These are phyloP conservation scores for Macrocentrus cingulum DNA, from an alignment of 1,140 invertebrate genomes.

Conservation along the genomic window DNA sequence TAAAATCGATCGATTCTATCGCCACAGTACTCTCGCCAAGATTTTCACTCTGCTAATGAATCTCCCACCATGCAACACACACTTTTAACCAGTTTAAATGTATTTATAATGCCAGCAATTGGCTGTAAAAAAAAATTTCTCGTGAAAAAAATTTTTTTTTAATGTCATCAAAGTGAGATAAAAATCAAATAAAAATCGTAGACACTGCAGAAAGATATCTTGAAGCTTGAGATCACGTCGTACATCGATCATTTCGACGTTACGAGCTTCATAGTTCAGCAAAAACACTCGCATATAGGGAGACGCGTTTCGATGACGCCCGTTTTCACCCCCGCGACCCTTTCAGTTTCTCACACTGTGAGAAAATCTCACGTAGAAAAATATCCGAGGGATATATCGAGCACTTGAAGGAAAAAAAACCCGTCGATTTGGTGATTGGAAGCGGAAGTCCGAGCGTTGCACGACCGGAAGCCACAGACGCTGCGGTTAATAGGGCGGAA, in stretches of 20 bases:
- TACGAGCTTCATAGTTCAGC: constrained; percentile 12
- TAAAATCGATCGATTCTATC: background rate
- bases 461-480: constrained; percentile 28
- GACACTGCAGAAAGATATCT: constrained; percentile 5
- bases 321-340: background rate
- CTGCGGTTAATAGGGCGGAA: constrained; percentile 32
- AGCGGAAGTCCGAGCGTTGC: constrained; percentile 25
- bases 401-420: background rate
- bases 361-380: too few relatives aligned
- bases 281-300: constrained; percentile 3
- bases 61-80: background rate
- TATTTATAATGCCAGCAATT: background rate
- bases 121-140: background rate
- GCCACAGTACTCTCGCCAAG: background rate
- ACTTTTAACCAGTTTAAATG: background rate
- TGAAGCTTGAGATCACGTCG: constrained; percentile 3
- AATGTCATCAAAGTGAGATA: background rate
- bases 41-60: background rate
- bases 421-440: constrained; percentile 31
- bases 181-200: constrained; percentile 11
- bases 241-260: constrained; percentile 16
- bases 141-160: background rate
- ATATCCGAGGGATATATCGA: background rate
- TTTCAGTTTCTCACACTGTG: too few relatives aligned
- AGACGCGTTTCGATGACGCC: background rate